phyloP scores from a whole-genome alignment of 2,888 invertebrate species.

The Leptinotarsa tumamoca region DNA sequence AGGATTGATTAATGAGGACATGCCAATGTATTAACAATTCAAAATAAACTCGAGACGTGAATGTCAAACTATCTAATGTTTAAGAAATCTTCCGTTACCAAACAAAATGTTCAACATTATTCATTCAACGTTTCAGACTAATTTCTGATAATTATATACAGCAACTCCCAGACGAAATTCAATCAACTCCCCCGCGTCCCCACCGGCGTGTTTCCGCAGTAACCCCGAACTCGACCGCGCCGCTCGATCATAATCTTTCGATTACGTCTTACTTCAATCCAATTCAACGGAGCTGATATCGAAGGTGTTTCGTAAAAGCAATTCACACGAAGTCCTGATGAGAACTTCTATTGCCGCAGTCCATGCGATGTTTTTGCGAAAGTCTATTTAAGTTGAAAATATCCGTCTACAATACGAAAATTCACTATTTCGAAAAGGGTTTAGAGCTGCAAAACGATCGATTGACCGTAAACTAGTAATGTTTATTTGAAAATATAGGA shows the following conservation, averaged over 20 bases:
- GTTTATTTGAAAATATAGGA: too few species aligned
- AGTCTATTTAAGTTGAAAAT: neutral
- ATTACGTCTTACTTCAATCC: conserved; percentile 44
- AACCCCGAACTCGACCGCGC: neutral
- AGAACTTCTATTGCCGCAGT: conserved; percentile 39
- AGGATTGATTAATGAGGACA: too few species aligned
- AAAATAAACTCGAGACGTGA: too few species aligned
- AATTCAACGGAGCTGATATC: conserved; percentile 49
- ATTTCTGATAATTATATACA: neutral
- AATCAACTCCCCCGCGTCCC: neutral
- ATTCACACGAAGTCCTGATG: conserved; percentile 49
- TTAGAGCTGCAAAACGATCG: neutral
- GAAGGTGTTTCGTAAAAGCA: conserved; percentile 48
- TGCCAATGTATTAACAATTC: too few species aligned
- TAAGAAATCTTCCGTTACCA: too few species aligned
- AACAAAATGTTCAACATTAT: too few species aligned
- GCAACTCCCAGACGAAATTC: neutral
- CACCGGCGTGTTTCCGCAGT: neutral
- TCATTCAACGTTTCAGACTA: too few species aligned
- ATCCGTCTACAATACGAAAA: neutral
- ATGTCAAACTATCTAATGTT: too few species aligned
- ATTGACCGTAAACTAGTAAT: neutral
- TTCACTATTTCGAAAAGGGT: neutral
- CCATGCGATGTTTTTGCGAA: conserved; percentile 35
- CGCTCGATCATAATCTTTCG: conserved; percentile 30